Base-by-base conservation (phyloP, 2,797 vertebrate genomes). In the Decapterus maruadsi region DNA sequence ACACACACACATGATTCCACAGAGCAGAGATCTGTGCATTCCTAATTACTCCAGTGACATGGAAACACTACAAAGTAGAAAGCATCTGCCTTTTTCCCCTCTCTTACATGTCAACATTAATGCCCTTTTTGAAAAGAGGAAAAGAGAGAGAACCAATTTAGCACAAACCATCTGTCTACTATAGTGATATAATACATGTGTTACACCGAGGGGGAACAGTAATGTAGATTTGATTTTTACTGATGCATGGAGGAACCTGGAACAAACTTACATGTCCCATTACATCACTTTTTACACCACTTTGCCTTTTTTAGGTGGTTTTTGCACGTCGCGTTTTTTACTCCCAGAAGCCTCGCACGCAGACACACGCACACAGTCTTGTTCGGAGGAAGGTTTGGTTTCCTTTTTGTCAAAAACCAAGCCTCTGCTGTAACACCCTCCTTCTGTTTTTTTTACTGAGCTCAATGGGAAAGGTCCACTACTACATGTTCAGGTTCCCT, bases 11-110 rank as follows among this genome's bases (percentile, higher is more conserved):
- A 78, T 36, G 40, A 69, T 66, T 86, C 70, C 72, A 87, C 78
- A 77, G 80, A 91, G 90, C 87, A 88, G 85, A 90, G 91, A 83
- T 83, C 87, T 87, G 82, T 90, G 86, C 90, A 90, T 93, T 80
- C 81, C 86, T 92, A 93, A 93, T 94, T 90, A 92, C 81, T 90
- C 85, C 90, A 93, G 81, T 92, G 93, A 93, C 91, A 93, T 86
- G 91, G 88, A 94, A 94, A 90, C 89, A 91, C 87, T 88, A 91
- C 87, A 93, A 91, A 93, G 87, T 73, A 76, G 80, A 86, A 92
- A 91, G 91, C 92, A 94, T 94, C 90, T 93, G 91, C 86, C 83
- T 88, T 73, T 80, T 20, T 45, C 65, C 73, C 48, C 65, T 54
- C 65, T 63, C 75, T 70, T 73, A 81, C 86, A 91, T 90, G 87